Percentiles rank a stretch among this genome's conserved stretches.
These are phyloP conservation scores for Xestia ashworthii DNA, from an alignment of 2,888 invertebrate genomes.

Conservation along the genomic window DNA sequence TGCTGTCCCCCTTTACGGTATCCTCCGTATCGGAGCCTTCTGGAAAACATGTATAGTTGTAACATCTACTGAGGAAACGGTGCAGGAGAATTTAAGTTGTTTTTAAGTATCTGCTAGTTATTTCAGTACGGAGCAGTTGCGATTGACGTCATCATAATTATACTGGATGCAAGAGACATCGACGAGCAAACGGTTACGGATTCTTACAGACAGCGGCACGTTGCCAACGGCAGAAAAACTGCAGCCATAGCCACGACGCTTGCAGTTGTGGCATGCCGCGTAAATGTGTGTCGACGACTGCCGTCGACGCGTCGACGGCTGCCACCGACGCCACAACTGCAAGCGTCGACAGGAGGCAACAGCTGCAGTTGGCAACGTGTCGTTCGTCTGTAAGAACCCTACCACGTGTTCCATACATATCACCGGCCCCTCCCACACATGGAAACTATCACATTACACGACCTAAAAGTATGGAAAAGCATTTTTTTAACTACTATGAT, in stretches of 20 bases:
- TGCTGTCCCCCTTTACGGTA: constrained; percentile 83
- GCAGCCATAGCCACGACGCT: too few relatives aligned
- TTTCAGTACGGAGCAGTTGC: constrained; percentile 41
- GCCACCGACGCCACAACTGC: too few relatives aligned
- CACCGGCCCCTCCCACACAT: neutral
- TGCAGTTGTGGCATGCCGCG: too few relatives aligned
- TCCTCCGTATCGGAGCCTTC: constrained; percentile 89
- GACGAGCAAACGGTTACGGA: neutral
- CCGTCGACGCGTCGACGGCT: too few relatives aligned
- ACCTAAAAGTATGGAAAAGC: neutral
- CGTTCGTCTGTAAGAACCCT: too few relatives aligned
- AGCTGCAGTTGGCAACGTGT: too few relatives aligned
- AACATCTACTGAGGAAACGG: constrained; percentile 75
- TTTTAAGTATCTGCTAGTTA: constrained; percentile 44
- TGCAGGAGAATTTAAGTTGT: constrained; percentile 54
- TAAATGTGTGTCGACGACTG: too few relatives aligned
- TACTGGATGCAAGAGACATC: neutral
- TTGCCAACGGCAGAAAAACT: too few relatives aligned
- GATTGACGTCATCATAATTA: constrained; percentile 33
- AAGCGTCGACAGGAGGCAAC: too few relatives aligned
- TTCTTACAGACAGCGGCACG: too few relatives aligned
- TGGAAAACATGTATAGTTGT: constrained; percentile 85
- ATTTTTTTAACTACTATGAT: neutral
- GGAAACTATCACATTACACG: neutral
- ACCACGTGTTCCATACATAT: neutral